Conservation (phyloP, 2,888 invertebrate species). For the Ophion obscuratus region DNA sequence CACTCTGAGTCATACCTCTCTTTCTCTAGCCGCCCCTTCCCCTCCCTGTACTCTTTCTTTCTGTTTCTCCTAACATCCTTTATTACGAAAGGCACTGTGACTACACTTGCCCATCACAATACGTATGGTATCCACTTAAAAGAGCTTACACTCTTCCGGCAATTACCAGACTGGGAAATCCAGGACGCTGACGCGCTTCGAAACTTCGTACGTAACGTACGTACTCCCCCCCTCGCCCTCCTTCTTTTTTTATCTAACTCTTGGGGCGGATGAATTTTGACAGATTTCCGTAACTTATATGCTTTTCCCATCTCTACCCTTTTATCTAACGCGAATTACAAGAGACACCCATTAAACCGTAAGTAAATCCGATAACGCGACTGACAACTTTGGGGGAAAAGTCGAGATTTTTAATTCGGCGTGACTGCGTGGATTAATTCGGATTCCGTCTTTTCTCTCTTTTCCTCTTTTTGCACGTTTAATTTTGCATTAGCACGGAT, state of each 20-base stretch:
- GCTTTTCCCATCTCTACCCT: neutral
- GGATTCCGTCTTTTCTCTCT: neutral
- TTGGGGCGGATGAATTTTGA: constrained; percentile 11
- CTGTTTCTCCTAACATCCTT: constrained; percentile 60
- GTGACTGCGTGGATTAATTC: constrained; percentile 52
- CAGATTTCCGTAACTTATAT: constrained; percentile 9
- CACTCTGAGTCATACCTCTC: constrained; percentile 47
- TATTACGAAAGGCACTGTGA: constrained; percentile 43
- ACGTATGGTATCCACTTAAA: constrained; percentile 19
- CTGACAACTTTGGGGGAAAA: constrained; percentile 34
- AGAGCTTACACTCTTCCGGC: constrained; percentile 46
- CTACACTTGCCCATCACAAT: constrained; percentile 31
- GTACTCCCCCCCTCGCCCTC: neutral
- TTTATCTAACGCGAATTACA: constrained; percentile 20
- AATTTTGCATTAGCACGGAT: constrained; percentile 54
- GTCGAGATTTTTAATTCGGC: constrained; percentile 21
- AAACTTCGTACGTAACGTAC: constrained; percentile 3
- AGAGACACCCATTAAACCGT: constrained; percentile 25
- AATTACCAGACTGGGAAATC: constrained; percentile 34
- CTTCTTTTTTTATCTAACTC: neutral
- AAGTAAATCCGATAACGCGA: constrained; percentile 43
- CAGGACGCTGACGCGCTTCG: constrained; percentile 29
- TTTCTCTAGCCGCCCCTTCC: constrained; percentile 47
- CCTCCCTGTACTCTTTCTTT: constrained; percentile 50
- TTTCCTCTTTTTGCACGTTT: constrained; percentile 42